Base-by-base conservation (phyloP, 1,140 invertebrate species). In the Epicauta chinensis region DNA sequence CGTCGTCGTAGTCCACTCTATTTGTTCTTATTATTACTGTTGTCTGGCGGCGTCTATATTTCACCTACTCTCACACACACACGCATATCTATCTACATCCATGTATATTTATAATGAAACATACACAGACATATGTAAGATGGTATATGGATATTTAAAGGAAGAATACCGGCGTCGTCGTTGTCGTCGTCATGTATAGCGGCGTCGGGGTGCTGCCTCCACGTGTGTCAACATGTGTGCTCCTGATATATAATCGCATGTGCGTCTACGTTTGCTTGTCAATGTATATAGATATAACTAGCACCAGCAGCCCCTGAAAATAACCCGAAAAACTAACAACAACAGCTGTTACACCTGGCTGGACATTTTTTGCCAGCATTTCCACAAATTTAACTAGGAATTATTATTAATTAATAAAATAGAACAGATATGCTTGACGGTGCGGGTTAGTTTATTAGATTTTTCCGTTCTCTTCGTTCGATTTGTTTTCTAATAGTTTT, bases 331-430 rank as follows among this genome's bases (percentile, higher is more conserved):
- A 23, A 5, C 7, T 23, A 23, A 23, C 23, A n/a, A 23, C 23
- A 23, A 7, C 60, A 63, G 61, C 61, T 63, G 61, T 63, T 51
- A 55, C 61, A 63, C 61, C 61, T 63, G 61, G 61, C 61, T 56
- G 61, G 61, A 63, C 59, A 62, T 62, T 62, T 62, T 62, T 62
- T 62, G 54, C 52, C 23, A 48, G 38, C 32, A 5, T 23, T 23
- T 23, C 39, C 50, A 58, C 56, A 55, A 48, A 58, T 58, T 23
- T 51, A 55, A 54, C 48, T 55, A 52, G 50, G 55, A 49, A 29
- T 47, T 58, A 58, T 23, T 5, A 23, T 23, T 23, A 23, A 23
- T 23, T 23, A 23, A 23, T 5, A 23, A 3, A 23, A 1, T 23
- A 23, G 23, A 5, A 23, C 23, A 7, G 23, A 23, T 23, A 23